A percentile compares a stretch with the other conserved stretches of the same genome.
phyloP scores from a whole-genome alignment of 2,888 invertebrate species.

The Ophraella communa region DNA sequence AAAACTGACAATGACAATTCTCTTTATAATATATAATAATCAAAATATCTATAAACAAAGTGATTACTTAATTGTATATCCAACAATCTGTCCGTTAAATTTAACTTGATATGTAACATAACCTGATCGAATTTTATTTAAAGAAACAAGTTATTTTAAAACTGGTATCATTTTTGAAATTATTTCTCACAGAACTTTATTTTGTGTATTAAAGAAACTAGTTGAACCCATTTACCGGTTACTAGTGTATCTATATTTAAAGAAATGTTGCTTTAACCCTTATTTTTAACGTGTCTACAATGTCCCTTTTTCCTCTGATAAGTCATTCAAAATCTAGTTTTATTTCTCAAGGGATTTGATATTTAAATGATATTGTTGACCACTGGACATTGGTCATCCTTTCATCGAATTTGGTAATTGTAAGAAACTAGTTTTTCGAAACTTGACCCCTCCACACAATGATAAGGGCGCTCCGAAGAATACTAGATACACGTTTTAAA shows the following conservation, averaged over 20 bases:
- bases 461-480: not conserved
- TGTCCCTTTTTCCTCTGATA: not conserved
- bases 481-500: not conserved
- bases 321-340: slow-evolving; percentile 1
- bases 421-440: not conserved
- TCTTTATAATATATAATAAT: too few species aligned
- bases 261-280: not conserved
- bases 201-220: not conserved
- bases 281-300: not conserved
- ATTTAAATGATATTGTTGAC: slow-evolving; percentile 4
- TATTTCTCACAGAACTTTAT: not conserved
- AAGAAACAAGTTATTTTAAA: not conserved
- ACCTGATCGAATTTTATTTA: not conserved
- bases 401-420: not conserved
- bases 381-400: not conserved
- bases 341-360: slow-evolving; percentile 3
- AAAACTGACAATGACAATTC: too few species aligned
- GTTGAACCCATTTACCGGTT: not conserved
- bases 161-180: not conserved
- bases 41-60: too few species aligned
- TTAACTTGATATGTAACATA: too few species aligned
- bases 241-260: not conserved
- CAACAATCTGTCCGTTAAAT: too few species aligned
- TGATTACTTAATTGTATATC: too few species aligned
- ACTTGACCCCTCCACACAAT: not conserved